Percentiles rank a stretch among this genome's conserved stretches.
Evolutionary conservation across 2,888 invertebrate species (phyloP).

Genomic region (Cerceris ruficornis): DNA sequence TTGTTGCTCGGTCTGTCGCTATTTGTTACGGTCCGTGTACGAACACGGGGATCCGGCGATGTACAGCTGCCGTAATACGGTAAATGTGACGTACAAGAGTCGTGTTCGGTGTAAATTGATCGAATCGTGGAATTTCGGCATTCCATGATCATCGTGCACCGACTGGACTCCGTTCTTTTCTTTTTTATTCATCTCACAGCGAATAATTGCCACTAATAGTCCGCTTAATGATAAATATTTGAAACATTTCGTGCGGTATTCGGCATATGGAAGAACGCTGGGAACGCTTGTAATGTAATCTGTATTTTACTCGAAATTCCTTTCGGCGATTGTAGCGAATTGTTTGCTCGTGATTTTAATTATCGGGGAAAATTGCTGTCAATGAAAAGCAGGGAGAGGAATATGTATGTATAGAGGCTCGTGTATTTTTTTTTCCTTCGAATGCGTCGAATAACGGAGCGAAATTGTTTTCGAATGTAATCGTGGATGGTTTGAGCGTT

Average conservation of each 20-base stretch:
- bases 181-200: neutral
- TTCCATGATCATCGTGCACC: neutral
- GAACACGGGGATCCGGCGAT: conserved; percentile 16
- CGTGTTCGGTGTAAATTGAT: conserved; percentile 52
- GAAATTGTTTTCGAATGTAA: too few relatives aligned
- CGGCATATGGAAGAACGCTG: neutral
- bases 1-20: conserved; percentile 30
- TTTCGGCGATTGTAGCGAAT: too few relatives aligned
- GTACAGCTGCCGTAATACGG: conserved; percentile 42
- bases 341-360: too few relatives aligned
- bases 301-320: too few relatives aligned
- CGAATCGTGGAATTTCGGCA: conserved; percentile 35
- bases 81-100: conserved; percentile 42
- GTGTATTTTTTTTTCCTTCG: neutral
- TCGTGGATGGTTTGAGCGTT: too few relatives aligned
- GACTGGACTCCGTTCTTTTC: neutral
- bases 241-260: neutral
- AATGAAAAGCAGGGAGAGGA: too few relatives aligned
- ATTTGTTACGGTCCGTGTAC: conserved; percentile 45
- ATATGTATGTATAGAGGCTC: too few relatives aligned
- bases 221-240: too few relatives aligned
- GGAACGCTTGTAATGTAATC: too few relatives aligned
- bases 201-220: too few relatives aligned
- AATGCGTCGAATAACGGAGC: neutral
- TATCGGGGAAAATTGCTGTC: too few relatives aligned